phyloP scores from a whole-genome alignment of 2,888 invertebrate species.

The Drosophila dives region DNA sequence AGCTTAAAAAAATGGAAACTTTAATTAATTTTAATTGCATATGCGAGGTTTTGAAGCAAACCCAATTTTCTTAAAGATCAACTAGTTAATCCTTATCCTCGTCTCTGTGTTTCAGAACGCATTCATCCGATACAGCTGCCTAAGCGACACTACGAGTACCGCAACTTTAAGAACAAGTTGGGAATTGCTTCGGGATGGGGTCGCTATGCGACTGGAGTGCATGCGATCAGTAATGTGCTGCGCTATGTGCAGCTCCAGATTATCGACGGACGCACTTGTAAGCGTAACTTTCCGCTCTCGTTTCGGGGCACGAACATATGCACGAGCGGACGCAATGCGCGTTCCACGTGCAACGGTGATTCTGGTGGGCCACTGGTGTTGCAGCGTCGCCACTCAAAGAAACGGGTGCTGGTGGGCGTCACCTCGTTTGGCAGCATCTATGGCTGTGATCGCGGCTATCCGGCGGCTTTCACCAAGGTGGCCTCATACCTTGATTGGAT shows the following conservation, averaged over 20 bases:
- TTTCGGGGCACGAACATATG: constrained; percentile 85
- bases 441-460: constrained; percentile 82
- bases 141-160: constrained; percentile 78
- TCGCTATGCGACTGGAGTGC: constrained; percentile 83
- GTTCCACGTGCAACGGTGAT: constrained; percentile 85
- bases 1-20: not conserved
- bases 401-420: constrained; percentile 80
- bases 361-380: constrained; percentile 84
- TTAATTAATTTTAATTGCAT: not conserved
- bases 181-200: constrained; percentile 86
- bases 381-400: constrained; percentile 76
- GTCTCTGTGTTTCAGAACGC: constrained; percentile 74
- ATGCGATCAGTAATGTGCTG: constrained; percentile 84
- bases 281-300: constrained; percentile 83
- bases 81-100: not conserved
- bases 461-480: constrained; percentile 83
- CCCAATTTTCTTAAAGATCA: not conserved
- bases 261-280: constrained; percentile 83
- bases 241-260: constrained; percentile 84
- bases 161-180: constrained; percentile 81
- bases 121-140: constrained; percentile 84
- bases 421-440: constrained; percentile 84
- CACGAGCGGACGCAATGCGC: constrained; percentile 81
- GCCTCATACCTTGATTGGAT: constrained; percentile 84
- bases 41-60: not conserved